Evolutionary conservation across 2,113 vertebrate species (phyloP).

Genomic region (Nanorana parkeri): DNA sequence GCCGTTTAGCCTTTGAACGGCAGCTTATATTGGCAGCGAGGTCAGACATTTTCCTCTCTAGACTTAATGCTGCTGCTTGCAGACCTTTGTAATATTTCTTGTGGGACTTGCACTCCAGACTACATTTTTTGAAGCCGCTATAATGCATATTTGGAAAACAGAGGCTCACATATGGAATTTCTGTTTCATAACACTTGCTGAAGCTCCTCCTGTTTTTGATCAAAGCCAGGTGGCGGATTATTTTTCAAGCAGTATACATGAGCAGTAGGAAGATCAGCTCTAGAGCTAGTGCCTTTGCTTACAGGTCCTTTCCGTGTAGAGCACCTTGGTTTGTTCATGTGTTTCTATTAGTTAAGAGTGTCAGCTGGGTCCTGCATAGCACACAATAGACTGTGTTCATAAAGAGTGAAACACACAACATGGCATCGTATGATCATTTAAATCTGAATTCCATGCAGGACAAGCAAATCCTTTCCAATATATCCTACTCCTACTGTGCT

Average conservation of each 20-base stretch:
- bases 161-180: constrained; percentile 31
- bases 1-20: constrained; percentile 63
- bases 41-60: constrained; percentile 63
- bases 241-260: not conserved
- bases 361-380: not conserved
- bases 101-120: constrained; percentile 57
- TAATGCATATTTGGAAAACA: constrained; percentile 48
- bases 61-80: constrained; percentile 59
- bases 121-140: constrained; percentile 52
- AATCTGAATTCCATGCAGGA: too few species aligned
- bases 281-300: constrained; percentile 2
- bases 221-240: constrained; percentile 39
- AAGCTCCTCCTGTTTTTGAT: constrained; percentile 19
- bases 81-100: constrained; percentile 57
- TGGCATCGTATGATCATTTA: not conserved
- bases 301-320: not conserved
- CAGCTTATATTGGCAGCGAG: constrained; percentile 67
- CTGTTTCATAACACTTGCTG: constrained; percentile 39
- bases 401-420: not conserved
- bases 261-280: not conserved
- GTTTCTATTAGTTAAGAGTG: not conserved
- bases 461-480: too few species aligned
- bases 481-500: too few species aligned
- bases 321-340: not conserved
- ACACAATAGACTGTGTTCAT: not conserved